Conservation (phyloP, 2,797 vertebrate species). For the Pygocentrus nattereri region DNA sequence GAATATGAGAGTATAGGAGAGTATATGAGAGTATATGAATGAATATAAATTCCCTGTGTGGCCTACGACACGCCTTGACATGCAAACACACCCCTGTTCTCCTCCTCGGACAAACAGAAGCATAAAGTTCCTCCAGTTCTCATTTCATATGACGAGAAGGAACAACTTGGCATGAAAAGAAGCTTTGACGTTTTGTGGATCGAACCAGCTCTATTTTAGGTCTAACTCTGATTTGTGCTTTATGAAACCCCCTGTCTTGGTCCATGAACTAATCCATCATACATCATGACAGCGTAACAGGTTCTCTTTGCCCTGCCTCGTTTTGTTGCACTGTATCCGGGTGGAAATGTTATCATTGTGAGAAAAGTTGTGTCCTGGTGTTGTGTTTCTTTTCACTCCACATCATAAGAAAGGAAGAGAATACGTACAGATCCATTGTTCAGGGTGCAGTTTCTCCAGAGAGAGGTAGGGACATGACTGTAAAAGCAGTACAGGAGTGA, state of each 20-base stretch:
- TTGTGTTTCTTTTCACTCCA: constrained; percentile 54
- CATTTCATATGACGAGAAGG: neutral
- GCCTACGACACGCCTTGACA: constrained; percentile 20
- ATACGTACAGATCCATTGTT: constrained; percentile 1
- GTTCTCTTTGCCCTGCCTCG: neutral
- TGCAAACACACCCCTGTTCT: constrained; percentile 19
- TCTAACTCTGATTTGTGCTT: neutral
- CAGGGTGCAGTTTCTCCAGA: constrained; percentile 25
- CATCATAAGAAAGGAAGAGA: constrained; percentile 42
- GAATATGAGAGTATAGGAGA: neutral
- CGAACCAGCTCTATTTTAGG: neutral
- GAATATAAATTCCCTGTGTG: neutral
- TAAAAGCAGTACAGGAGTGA: neutral
- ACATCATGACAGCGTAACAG: neutral
- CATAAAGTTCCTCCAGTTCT: neutral
- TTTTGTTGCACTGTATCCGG: constrained; percentile 27
- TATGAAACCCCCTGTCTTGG: neutral
- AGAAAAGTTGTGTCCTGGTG: constrained; percentile 50
- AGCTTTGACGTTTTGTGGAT: too few species aligned
- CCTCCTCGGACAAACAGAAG: constrained; percentile 17
- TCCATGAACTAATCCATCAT: constrained; percentile 1
- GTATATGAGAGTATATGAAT: neutral
- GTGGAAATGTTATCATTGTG: constrained; percentile 63
- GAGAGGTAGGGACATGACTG: neutral
- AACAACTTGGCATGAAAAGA: neutral